phyloP scores from a whole-genome alignment of 1,140 invertebrate species.

The Panagrolaimus sp. region DNA sequence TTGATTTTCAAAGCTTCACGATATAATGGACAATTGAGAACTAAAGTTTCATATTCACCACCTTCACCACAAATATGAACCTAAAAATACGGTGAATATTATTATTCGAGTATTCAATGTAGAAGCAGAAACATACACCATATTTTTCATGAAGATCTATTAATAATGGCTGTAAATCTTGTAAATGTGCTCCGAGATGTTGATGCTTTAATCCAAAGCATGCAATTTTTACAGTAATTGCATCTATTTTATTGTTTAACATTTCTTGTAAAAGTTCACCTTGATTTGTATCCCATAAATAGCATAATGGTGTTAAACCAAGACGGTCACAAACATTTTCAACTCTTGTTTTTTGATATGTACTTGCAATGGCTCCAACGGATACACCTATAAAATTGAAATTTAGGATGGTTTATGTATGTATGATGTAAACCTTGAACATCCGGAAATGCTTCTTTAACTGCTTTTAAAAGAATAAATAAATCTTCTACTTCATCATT shows the following conservation, averaged over 20 bases:
- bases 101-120: neutral
- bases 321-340: slow-evolving; percentile 94
- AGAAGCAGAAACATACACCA: slow-evolving; percentile 62
- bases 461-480: slow-evolving; percentile 72
- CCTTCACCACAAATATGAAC: slow-evolving; percentile 97
- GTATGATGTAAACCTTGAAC: slow-evolving; percentile 57
- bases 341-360: slow-evolving; percentile 91
- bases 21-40: slow-evolving; percentile 41
- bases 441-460: slow-evolving; percentile 68
- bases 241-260: slow-evolving; percentile 82
- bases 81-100: too few species aligned
- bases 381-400: slow-evolving; percentile 72
- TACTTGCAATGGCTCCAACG: slow-evolving; percentile 90
- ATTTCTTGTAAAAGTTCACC: slow-evolving; percentile 89
- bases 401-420: slow-evolving; percentile 21
- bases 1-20: slow-evolving; percentile 27
- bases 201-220: slow-evolving; percentile 69
- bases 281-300: slow-evolving; percentile 89
- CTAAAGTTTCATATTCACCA: slow-evolving; percentile 70
- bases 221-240: slow-evolving; percentile 83
- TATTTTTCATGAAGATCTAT: slow-evolving; percentile 67
- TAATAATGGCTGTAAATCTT: slow-evolving; percentile 36
- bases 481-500: slow-evolving; percentile 99
- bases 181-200: slow-evolving; percentile 84
- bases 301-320: slow-evolving; percentile 77